Conservation (phyloP, 2,797 vertebrate genomes). For the Hozukius guyotensis region DNA sequence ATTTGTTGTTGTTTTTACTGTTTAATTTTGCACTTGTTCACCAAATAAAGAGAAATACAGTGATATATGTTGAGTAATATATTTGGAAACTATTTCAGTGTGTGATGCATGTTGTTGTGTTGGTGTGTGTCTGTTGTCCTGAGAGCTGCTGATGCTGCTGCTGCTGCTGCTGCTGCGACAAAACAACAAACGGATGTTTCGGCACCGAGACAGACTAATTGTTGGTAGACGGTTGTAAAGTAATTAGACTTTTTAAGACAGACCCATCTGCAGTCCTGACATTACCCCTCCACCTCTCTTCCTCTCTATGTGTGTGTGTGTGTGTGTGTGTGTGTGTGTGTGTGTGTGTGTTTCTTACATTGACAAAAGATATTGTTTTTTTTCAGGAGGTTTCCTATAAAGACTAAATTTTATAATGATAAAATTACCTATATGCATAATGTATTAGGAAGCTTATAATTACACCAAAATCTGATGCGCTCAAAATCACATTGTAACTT, state of each 20-base stretch:
- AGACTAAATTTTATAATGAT: neutral
- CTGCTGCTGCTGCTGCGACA: constrained; percentile 42
- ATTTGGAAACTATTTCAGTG: neutral
- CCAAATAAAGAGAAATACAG: neutral
- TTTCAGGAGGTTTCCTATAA: too few relatives aligned
- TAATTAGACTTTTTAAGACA: constrained; percentile 93
- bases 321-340: neutral
- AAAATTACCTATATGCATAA: neutral
- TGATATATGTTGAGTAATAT: too few relatives aligned
- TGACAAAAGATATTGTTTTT: too few relatives aligned
- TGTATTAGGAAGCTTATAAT: too few relatives aligned
- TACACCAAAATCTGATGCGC: neutral
- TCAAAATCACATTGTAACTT: constrained; percentile 10
- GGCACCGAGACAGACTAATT: constrained; percentile 88
- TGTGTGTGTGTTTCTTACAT: too few relatives aligned
- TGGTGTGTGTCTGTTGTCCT: neutral
- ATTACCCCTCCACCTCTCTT: neutral
- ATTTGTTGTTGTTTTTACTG: neutral
- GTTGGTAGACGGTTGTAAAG: constrained; percentile 94
- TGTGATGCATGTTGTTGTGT: neutral
- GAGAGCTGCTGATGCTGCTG: neutral
- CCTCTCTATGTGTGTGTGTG: neutral
- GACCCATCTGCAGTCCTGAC: constrained; percentile 81
- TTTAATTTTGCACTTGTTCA: neutral
- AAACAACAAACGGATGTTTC: constrained; percentile 90